Base-by-base conservation (phyloP, 2,113 vertebrate species). In the Phoxinus phoxinus region DNA sequence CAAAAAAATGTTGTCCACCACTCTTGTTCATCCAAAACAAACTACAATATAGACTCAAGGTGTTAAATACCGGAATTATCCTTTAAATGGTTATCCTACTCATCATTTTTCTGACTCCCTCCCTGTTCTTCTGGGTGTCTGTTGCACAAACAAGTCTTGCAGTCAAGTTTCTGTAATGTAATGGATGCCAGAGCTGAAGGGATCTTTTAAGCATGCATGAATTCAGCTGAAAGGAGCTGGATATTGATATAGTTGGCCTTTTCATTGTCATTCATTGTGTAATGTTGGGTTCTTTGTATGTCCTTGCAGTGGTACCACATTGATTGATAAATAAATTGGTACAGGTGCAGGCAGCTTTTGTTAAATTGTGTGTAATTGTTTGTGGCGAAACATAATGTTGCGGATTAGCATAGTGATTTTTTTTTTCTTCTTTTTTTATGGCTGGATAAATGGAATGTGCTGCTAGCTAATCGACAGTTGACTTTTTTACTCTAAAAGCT, bases 201-300 rank as follows among this genome's bases (percentile, higher is more conserved):
- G 67, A 17, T 56, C n/a, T 53, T 53, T 83, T 58, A 77, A 65
- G n/a, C 65, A 63, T 86, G 83, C 78, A 77, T 85, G 79, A 35
- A 76, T 84, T 51, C 65, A 41, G 41, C 53, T 87, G 82, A 87
- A 87, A 63, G 44, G 65, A 59, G 51, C 25, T 17, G 59, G 65
- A 80, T 79, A 87, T 81, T 74, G 65, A 84, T 87, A 87, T 78
- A 35, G 53, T 46, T 84, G 56, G 41, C 30, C 75, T 77, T 77
- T 58, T 77, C 75, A 37, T 56, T 69, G 15, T 23, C 51, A 61
- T 67, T 71, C 13, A n/a, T 30, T 15, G 32, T 71, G 75, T 17
- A 56, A 5, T 76, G 35, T 63, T 21, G n/a, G 56, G 56, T 58
- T 48, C 58, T 84, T 74, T 15, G 35, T 73, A 15, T 13, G 3